Percentiles rank a stretch among this genome's conserved stretches.
Conservation (phyloP, 2,888 invertebrate genomes). For the Elysia crispata region DNA sequence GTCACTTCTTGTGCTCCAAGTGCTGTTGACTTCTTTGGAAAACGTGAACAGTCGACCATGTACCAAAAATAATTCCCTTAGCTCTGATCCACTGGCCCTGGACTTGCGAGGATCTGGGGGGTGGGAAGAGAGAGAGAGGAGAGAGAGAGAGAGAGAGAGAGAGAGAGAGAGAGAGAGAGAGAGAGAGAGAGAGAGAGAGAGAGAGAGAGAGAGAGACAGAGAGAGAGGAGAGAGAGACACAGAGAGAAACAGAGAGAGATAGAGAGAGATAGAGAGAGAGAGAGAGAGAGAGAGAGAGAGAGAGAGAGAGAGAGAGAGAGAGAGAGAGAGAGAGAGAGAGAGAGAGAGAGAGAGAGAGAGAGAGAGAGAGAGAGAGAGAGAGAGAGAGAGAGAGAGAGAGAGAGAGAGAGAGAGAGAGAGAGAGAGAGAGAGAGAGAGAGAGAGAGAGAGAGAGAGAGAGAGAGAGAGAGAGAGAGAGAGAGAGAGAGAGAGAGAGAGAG, state of each 20-base stretch:
- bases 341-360: background rate
- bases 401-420: background rate
- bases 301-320: background rate
- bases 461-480: background rate
- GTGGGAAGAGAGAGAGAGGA: background rate
- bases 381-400: background rate
- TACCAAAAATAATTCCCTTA: too few relatives aligned
- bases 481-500: slow-evolving; percentile 28
- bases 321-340: background rate
- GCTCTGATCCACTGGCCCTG: too few relatives aligned
- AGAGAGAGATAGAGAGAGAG: background rate
- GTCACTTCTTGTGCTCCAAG: too few relatives aligned
- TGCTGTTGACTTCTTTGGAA: too few relatives aligned
- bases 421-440: slow-evolving; percentile 12
- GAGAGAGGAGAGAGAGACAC: background rate
- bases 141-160: background rate
- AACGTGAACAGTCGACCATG: too few relatives aligned
- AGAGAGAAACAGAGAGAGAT: background rate
- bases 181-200: background rate
- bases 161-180: background rate
- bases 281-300: slow-evolving; percentile 10
- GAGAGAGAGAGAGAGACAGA: background rate
- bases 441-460: background rate
- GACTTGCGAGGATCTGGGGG: too few relatives aligned
- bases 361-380: slow-evolving; percentile 6